Evolutionary conservation across 2,888 invertebrate genomes (phyloP), one percentile per base, ranked within the genome.

Genomic region (Matsumyia berberina): DNA sequence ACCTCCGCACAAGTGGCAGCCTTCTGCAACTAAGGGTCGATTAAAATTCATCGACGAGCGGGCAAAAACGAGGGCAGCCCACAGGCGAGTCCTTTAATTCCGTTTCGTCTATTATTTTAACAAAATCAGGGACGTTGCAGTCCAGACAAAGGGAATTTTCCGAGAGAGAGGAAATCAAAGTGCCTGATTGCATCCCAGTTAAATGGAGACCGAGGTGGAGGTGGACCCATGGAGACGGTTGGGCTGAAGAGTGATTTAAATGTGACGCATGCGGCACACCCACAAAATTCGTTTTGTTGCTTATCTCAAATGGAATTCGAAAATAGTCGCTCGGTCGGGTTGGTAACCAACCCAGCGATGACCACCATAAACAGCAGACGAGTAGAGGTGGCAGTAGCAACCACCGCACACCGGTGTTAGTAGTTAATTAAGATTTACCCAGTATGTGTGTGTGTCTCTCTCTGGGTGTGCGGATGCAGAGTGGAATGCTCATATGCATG

Each of bases 401-500:
- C 69, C 37, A 53, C 44, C 33, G 57, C 35, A 72, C 17, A 53
- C 33, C 64, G 73, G 51, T 58, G 73, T 62, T 70, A 66, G 80
- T 58, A 85, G 85, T 85, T 85, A 85, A 85, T 85, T 85, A 85
- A 85, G 85, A 85, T 69, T 58, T 70, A 69, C 69, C 80, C 70
- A 44, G 55, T 72, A 62, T 74, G 53, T 42, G 69, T 69, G 77
- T 42, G 79, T 60, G 74, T n/a, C n/a, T n/a, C n/a, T n/a, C n/a
- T n/a, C n/a, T 74, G 11, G n/a, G 24, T n/a, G 33, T 31, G 4
- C 0, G 39, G 37, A 24, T n/a, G 44, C 31, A 58, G 58, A 31
- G 51, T 29, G 37, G 42, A 74, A 69, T 49, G 51, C 33, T 55
- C 31, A 53, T 24, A 24, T 80, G 85, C 58, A 74, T 85, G 58